Conservation (phyloP, 2,113 vertebrate genomes). For the Morone chrysops region DNA sequence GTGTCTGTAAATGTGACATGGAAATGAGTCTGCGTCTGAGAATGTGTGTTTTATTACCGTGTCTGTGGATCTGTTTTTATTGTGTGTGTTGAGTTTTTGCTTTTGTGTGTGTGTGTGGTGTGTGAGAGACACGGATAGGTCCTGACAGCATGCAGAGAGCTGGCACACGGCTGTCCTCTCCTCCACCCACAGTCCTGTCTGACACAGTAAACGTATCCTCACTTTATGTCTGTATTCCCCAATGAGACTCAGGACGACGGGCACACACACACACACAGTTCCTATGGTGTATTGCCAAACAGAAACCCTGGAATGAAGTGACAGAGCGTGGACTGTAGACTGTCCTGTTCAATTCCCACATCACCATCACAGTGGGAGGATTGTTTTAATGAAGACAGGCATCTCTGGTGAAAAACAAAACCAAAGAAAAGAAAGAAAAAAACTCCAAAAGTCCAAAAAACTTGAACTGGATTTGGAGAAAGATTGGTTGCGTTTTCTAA, state of each 20-base stretch:
- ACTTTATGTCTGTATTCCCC: constrained; percentile 36
- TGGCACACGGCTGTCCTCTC: constrained; percentile 60
- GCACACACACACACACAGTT: constrained; percentile 14
- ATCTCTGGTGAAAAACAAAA: constrained; percentile 3
- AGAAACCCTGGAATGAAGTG: constrained; percentile 30
- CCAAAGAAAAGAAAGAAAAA: background rate
- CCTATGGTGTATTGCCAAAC: constrained; percentile 25
- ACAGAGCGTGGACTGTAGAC: constrained; percentile 41
- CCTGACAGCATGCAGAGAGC: constrained; percentile 66
- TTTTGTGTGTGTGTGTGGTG: constrained; percentile 30
- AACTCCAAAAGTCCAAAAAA: background rate
- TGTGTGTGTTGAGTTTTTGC: background rate
- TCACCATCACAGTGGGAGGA: constrained; percentile 22
- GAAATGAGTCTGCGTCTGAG: constrained; percentile 40
- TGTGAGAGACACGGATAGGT: constrained; percentile 41
- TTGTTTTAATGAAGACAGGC: constrained; percentile 42
- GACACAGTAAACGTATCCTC: constrained; percentile 46
- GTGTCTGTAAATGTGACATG: constrained; percentile 30
- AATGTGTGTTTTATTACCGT: constrained; percentile 23
- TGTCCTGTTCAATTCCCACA: constrained; percentile 35
- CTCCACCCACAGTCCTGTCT: constrained; percentile 64
- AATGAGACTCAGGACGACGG: constrained; percentile 25
- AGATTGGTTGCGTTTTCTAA: background rate
- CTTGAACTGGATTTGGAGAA: background rate
- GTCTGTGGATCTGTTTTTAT: constrained; percentile 14